Base-by-base conservation (phyloP, 2,113 vertebrate species). In the Bufo bufo region DNA sequence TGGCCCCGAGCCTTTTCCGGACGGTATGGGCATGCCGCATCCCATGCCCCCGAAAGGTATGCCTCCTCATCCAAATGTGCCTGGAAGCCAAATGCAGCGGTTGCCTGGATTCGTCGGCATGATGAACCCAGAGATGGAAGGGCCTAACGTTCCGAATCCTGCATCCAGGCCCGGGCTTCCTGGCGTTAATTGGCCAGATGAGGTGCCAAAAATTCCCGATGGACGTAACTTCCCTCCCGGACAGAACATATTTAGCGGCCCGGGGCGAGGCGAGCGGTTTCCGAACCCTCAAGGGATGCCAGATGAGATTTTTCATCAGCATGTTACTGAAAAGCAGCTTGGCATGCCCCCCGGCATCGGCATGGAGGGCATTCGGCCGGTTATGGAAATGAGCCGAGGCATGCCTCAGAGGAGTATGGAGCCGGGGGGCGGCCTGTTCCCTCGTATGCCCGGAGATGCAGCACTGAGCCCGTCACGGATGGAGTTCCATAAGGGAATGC, bases 101-200 rank as follows among this genome's bases (percentile, higher is more conserved):
- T 96, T 99, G 93, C 97, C 98, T 82, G 96, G 96, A 69, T 99
- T 99, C 90, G 94, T 97, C 50, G 97, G 97, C 72, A 99, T 99
- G 97, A 98, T 99, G 90, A 99, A 97, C 91, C 96, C 98, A 17
- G 97, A 99, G 11, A 97, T 99, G 95, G 98, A 99, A 66, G 97
- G 96, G 69, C 93, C 95, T 3, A 92, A 6, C 5, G 96, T 97
- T 89, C 96, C 97, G 0, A 97, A 96, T 90, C 92, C 96, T 0
- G 90, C 95, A 19, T 92, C 96, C 3, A 94, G 98, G 90, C 96
- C 97, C 20, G 97, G 97, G 82, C 95, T 96, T 90, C 92, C 95
- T 0, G 95, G 94, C 91, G 97, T 99, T 93, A 97, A 94, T 90
- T 99, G 98, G 98, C 97, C 97, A 84, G 98, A 99, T 0, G 98